A percentile compares a stretch with the other conserved stretches of the same genome.
These are phyloP conservation scores for Bombylius discolor DNA, from an alignment of 2,888 invertebrate genomes.

Conservation along the genomic window DNA sequence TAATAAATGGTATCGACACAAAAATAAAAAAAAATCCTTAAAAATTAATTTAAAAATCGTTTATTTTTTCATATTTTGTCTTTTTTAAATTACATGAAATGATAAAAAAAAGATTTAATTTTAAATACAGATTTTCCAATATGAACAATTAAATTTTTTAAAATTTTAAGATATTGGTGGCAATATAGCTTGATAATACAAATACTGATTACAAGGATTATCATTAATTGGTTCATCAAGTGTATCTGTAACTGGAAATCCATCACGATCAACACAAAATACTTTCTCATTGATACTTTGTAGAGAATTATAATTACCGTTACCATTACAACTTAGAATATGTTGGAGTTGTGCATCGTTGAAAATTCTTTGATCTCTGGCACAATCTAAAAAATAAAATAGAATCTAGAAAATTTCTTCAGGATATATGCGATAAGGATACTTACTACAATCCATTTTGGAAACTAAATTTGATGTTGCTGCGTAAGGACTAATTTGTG, in stretches of 20 bases:
- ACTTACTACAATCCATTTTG: constrained; percentile 46
- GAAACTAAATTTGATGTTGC: constrained; percentile 25
- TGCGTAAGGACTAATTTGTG: constrained; percentile 43
- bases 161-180: background rate
- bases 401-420: background rate
- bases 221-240: constrained; percentile 1
- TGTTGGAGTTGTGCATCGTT: constrained; percentile 38
- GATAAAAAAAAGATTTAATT: too few species aligned
- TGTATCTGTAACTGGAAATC: constrained; percentile 36
- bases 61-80: too few species aligned
- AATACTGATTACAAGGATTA: constrained; percentile 13
- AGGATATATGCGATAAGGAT: background rate
- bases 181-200: constrained; percentile 16
- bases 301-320: constrained; percentile 45
- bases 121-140: too few species aligned
- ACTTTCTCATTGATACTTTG: constrained; percentile 40
- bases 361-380: constrained; percentile 44
- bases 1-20: too few species aligned
- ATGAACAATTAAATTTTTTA: too few species aligned
- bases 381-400: constrained; percentile 40
- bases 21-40: too few species aligned
- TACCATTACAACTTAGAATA: constrained; percentile 39
- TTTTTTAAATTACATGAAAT: too few species aligned
- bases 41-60: too few species aligned
- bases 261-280: constrained; percentile 50